These are phyloP conservation scores for Oncorhynchus mykiss DNA, from an alignment of 2,113 vertebrate species.

Conservation along the genomic window DNA sequence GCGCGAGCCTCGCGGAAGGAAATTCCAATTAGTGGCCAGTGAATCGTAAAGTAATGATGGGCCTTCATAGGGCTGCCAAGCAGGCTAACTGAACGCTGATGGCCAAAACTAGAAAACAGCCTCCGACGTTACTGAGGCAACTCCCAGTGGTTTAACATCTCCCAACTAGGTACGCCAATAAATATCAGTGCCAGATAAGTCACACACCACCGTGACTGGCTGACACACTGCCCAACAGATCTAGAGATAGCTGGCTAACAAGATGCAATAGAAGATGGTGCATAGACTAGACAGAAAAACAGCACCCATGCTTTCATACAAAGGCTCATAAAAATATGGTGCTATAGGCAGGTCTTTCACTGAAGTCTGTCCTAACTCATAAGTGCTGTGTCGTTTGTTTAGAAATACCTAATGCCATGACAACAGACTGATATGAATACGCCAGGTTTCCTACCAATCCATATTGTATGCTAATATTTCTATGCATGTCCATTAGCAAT, in stretches of 20 bases:
- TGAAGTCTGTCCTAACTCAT: no score
- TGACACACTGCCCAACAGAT: conserved; percentile 4
- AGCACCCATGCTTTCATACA: no score
- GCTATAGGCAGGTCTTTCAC: no score
- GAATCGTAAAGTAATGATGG: conserved; percentile 67
- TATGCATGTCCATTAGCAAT: no score
- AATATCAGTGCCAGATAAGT: conserved; percentile 23
- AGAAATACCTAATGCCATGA: no score
- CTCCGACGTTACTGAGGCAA: conserved; percentile 28
- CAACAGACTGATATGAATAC: no score
- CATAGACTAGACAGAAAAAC: neutral
- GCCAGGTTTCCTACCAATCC: no score
- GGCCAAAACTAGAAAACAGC: conserved; percentile 52
- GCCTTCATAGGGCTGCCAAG: conserved; percentile 57
- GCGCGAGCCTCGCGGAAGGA: conserved; percentile 52
- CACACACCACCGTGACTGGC: conserved; percentile 27
- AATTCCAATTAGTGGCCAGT: conserved; percentile 75
- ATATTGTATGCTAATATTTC: no score
- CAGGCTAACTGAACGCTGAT: conserved; percentile 34
- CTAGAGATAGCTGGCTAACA: neutral
- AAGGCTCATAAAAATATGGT: no score
- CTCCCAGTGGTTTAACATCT: conserved; percentile 42
- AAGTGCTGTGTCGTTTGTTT: no score
- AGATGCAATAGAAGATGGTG: neutral
- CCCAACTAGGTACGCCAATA: conserved; percentile 18